A percentile compares a stretch with the other conserved stretches of the same genome.
These are phyloP conservation scores for Chloropsis hardwickii DNA, from an alignment of 2,113 vertebrate genomes.

Conservation along the genomic window DNA sequence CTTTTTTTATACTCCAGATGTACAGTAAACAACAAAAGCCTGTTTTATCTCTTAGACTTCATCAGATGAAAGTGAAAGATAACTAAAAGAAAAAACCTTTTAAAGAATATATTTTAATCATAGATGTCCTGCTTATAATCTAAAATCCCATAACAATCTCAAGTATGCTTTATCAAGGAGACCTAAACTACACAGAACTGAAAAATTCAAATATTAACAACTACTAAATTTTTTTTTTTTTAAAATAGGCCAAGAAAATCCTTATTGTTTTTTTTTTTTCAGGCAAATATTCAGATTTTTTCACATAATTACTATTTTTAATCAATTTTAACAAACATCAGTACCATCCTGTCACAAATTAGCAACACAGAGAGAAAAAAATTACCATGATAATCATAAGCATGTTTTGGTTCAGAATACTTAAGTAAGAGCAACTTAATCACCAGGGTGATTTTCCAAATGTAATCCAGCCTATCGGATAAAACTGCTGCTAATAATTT, in stretches of 20 bases:
- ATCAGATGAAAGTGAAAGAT: slow-evolving; percentile 64
- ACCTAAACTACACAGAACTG: not conserved
- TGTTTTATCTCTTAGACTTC: slow-evolving; percentile 68
- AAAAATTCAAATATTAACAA: not conserved
- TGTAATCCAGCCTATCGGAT: not conserved
- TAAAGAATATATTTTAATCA: slow-evolving; percentile 50
- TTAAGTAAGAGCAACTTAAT: not conserved
- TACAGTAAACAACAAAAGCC: slow-evolving; percentile 73
- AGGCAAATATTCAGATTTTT: not conserved
- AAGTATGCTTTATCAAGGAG: not conserved
- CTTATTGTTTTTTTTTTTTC: not conserved
- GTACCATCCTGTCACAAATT: not conserved
- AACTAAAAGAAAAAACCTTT: slow-evolving; percentile 10
- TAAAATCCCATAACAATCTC: not conserved
- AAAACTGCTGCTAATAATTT: not conserved
- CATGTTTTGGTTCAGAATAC: not conserved
- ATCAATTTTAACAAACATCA: not conserved
- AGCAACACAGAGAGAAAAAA: not conserved
- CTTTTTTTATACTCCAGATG: slow-evolving; percentile 71
- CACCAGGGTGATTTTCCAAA: not conserved
- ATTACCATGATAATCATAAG: not conserved
- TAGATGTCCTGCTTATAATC: not conserved
- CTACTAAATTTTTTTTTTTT: not conserved
- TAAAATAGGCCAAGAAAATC: not conserved
- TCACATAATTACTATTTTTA: not conserved